phyloP scores from a whole-genome alignment of 2,888 invertebrate species.

The Dryadula phaetusa region DNA sequence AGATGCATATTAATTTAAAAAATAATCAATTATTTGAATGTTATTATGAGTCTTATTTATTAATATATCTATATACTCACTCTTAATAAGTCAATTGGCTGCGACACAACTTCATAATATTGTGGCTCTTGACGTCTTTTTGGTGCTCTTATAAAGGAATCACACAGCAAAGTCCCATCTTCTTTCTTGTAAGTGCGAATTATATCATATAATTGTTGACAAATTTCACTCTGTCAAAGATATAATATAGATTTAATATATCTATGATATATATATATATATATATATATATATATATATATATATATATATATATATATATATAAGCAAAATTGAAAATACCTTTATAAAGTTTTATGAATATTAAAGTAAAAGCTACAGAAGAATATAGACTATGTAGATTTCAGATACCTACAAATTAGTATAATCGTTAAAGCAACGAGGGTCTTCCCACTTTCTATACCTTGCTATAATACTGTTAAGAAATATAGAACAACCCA shows the following conservation, averaged over 20 bases:
- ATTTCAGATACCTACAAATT: background rate
- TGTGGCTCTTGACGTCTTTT: conserved; percentile 96
- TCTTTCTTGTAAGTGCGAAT: conserved; percentile 96
- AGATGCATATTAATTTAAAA: background rate
- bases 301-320: no score
- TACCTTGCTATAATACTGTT: no score
- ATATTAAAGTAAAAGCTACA: background rate
- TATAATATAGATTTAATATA: no score
- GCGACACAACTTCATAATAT: conserved; percentile 95
- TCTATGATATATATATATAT: no score
- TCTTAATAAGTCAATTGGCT: conserved; percentile 97
- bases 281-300: no score
- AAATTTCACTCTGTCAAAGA: conserved; percentile 90
- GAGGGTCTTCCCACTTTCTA: no score
- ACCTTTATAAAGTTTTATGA: background rate
- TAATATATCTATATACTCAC: conserved; percentile 56
- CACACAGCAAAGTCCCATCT: conserved; percentile 95
- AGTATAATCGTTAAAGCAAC: no score
- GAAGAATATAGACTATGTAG: background rate
- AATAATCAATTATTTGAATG: no score
- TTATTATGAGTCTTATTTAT: no score
- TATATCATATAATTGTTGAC: conserved; percentile 96
- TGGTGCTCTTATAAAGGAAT: conserved; percentile 97
- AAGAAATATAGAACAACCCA: no score
- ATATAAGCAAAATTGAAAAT: no score